Percentiles rank a stretch among this genome's conserved stretches.
Evolutionary conservation across 1,140 invertebrate genomes (phyloP).

Genomic region (Formica exsecta): DNA sequence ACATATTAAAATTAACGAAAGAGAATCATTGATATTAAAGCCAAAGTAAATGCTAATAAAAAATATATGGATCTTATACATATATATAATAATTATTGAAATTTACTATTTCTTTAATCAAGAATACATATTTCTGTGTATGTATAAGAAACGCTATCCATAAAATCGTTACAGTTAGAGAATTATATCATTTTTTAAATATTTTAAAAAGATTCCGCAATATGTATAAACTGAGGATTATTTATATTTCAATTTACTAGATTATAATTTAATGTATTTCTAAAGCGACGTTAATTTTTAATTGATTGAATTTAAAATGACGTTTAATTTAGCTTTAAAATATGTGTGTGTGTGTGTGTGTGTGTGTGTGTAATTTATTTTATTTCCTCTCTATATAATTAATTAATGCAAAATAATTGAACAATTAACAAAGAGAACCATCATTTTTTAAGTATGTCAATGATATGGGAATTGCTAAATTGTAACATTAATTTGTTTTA

Average conservation of each 20-base stretch:
- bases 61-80: not conserved
- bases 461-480: not conserved
- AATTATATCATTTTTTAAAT: not conserved
- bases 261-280: not conserved
- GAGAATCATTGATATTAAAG: not conserved
- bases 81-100: not conserved
- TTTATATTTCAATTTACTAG: conserved; percentile 9
- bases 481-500: not conserved
- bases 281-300: not conserved
- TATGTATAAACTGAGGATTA: not conserved
- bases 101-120: not conserved
- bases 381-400: not conserved
- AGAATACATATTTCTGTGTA: not conserved
- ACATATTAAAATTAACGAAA: not conserved
- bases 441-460: not conserved
- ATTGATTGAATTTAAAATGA: too few relatives aligned
- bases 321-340: too few relatives aligned
- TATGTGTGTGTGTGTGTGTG: too few relatives aligned
- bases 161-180: not conserved
- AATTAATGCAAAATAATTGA: not conserved
- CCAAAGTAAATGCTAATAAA: conserved; percentile 12
- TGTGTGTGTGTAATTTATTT: too few relatives aligned
- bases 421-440: not conserved
- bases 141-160: not conserved
- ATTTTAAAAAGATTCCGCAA: not conserved